Conservation (phyloP, 2,797 vertebrate species). For the Hyperoplus lanceolatus region DNA sequence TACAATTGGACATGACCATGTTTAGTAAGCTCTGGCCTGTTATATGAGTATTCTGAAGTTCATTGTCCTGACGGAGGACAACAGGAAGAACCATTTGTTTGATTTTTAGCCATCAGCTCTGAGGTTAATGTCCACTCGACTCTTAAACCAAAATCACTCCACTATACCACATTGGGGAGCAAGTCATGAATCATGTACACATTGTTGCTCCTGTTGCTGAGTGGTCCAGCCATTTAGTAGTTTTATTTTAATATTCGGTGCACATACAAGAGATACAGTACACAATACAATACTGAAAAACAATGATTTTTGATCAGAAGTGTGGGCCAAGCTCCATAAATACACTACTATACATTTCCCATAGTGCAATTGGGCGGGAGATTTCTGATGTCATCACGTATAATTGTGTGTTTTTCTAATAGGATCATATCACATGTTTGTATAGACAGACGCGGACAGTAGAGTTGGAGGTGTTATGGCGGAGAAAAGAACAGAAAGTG, state of each 20-base stretch:
- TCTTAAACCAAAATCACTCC: background rate
- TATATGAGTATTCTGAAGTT: background rate
- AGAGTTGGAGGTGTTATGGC: too few relatives aligned
- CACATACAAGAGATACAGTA: background rate
- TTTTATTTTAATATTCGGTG: background rate
- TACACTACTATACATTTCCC: background rate
- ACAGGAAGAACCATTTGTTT: background rate
- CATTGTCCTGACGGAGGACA: slow-evolving; percentile 8
- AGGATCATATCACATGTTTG: too few relatives aligned
- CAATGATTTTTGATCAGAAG: too few relatives aligned
- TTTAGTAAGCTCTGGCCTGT: background rate
- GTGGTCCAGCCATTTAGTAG: background rate
- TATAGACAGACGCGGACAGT: too few relatives aligned
- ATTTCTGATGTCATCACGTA: too few relatives aligned
- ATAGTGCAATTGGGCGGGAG: background rate
- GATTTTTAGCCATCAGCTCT: background rate
- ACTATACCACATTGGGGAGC: background rate
- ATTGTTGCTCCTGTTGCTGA: background rate
- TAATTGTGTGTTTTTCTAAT: too few relatives aligned
- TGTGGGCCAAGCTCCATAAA: background rate
- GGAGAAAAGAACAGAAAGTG: too few relatives aligned
- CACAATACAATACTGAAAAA: background rate
- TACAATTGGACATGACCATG: background rate
- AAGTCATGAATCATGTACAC: background rate
- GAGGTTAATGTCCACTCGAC: slow-evolving; percentile 7